phyloP scores from a whole-genome alignment of 2,797 vertebrate genomes.

The Tokudaia muenninki region DNA sequence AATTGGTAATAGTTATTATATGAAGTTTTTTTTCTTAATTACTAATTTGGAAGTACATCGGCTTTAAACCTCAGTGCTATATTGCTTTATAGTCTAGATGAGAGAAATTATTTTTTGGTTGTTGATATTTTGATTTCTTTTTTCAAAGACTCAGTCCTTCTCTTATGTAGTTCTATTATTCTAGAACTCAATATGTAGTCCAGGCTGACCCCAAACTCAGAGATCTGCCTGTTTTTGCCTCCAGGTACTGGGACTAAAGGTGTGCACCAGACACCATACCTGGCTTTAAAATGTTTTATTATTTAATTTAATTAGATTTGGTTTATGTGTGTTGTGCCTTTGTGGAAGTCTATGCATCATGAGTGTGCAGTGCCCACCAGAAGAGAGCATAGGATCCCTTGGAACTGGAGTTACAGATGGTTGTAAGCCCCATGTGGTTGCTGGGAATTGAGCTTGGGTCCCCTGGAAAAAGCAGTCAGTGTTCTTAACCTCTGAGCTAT shows the following conservation, averaged over 20 bases:
- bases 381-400: not conserved
- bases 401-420: not conserved
- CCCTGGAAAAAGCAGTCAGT: not conserved
- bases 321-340: not conserved
- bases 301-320: not conserved
- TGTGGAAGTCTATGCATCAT: not conserved
- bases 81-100: slow-evolving; percentile 20
- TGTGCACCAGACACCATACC: not conserved
- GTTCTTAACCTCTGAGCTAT: not conserved
- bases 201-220: not conserved
- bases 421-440: not conserved
- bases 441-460: not conserved
- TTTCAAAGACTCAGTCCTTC: not conserved
- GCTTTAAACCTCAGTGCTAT: slow-evolving; percentile 15
- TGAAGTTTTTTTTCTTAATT: slow-evolving; percentile 2
- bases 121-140: not conserved
- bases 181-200: not conserved
- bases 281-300: not conserved
- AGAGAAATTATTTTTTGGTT: not conserved
- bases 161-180: not conserved
- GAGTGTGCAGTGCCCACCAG: not conserved
- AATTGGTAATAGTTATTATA: slow-evolving; percentile 52
- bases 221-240: not conserved
- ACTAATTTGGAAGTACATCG: not conserved
- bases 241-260: not conserved